These are phyloP conservation scores for Amblyraja radiata DNA, from an alignment of 2,797 vertebrate species.

Conservation along the genomic window DNA sequence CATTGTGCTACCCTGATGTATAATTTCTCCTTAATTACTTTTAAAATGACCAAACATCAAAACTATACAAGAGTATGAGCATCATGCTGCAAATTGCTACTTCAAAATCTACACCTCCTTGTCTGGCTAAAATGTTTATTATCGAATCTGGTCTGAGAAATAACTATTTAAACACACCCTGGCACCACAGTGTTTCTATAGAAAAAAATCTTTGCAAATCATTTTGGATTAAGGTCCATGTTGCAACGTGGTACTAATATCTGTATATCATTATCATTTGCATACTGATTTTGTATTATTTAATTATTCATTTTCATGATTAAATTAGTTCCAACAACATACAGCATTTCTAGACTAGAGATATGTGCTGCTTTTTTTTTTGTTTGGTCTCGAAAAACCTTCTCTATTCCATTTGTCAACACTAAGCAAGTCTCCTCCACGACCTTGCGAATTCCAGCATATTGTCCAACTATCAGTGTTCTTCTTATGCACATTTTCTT, in stretches of 20 bases:
- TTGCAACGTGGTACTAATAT: not conserved
- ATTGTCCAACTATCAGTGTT: not conserved
- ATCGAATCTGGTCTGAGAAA: not conserved
- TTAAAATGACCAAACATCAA: slow-evolving; percentile 23
- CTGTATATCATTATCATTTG: not conserved
- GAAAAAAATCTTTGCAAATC: not conserved
- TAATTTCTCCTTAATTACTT: not conserved
- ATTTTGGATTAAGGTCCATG: not conserved
- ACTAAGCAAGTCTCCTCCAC: not conserved
- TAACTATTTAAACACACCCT: not conserved
- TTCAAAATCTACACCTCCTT: not conserved
- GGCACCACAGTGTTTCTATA: not conserved
- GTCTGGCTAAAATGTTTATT: not conserved
- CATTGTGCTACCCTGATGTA: not conserved
- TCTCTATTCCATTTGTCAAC: too few species aligned
- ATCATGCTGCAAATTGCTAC: not conserved
- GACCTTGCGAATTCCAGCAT: not conserved
- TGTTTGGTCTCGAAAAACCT: not conserved
- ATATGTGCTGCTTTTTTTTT: not conserved
- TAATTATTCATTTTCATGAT: not conserved
- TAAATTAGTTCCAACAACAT: not conserved
- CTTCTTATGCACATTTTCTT: not conserved
- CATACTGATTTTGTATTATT: not conserved
- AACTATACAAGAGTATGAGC: not conserved
- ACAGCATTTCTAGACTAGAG: not conserved